Evolutionary conservation across 2,797 vertebrate genomes (phyloP).

Genomic region (Coregonus sp.): DNA sequence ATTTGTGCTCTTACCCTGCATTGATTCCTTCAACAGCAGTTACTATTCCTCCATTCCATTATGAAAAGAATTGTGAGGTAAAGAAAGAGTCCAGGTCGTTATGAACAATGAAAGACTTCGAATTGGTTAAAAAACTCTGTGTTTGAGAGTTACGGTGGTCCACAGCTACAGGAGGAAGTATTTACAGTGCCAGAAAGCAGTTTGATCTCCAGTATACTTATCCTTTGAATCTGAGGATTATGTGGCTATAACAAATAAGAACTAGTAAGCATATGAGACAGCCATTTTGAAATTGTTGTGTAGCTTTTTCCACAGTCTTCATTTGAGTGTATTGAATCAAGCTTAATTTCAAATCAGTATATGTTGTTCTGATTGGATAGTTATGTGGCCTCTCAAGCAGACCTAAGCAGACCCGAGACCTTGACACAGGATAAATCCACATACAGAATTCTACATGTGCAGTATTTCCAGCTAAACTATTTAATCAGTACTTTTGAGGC

Average conservation of each 20-base stretch:
- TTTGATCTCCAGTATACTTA: slow-evolving; percentile 13
- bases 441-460: background rate
- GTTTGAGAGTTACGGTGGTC: slow-evolving; percentile 3
- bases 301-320: background rate
- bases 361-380: background rate
- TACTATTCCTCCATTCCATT: slow-evolving; percentile 1
- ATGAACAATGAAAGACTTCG: slow-evolving; percentile 13
- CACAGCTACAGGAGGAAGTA: slow-evolving; percentile 8
- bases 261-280: background rate
- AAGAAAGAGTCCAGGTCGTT: background rate
- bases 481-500: slow-evolving; percentile 3
- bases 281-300: background rate
- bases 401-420: background rate
- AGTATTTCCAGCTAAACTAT: background rate
- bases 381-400: background rate
- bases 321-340: background rate
- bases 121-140: slow-evolving; percentile 3
- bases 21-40: slow-evolving; percentile 18
- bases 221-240: slow-evolving; percentile 4
- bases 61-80: background rate
- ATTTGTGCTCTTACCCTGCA: slow-evolving; percentile 12
- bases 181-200: slow-evolving; percentile 25
- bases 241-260: background rate
- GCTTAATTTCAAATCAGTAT: background rate
- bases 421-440: background rate